These are phyloP conservation scores for Chaetops frenatus DNA, from an alignment of 2,113 vertebrate genomes.

Conservation along the genomic window DNA sequence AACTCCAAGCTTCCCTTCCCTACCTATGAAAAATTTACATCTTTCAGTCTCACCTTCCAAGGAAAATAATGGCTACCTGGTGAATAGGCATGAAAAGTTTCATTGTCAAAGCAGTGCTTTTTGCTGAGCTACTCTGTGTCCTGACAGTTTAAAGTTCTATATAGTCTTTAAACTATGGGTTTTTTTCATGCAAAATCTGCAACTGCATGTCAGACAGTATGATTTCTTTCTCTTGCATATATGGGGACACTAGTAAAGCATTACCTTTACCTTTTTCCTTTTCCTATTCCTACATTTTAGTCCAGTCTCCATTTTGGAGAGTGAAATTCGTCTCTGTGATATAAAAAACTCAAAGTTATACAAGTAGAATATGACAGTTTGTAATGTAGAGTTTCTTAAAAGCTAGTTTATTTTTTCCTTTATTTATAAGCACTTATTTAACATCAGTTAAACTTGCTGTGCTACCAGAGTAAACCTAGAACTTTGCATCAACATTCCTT, in stretches of 20 bases:
- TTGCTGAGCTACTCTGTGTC: not conserved
- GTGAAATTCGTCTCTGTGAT: not conserved
- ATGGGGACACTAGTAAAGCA: not conserved
- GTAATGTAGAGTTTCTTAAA: not conserved
- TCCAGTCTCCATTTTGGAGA: not conserved
- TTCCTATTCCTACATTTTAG: not conserved
- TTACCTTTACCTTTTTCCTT: not conserved
- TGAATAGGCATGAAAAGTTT: not conserved
- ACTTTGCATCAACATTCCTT: not conserved
- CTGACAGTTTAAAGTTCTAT: not conserved
- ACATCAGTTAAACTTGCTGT: not conserved
- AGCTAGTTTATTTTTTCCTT: not conserved
- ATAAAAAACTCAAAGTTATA: not conserved
- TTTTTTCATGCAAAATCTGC: not conserved
- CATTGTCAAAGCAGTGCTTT: not conserved
- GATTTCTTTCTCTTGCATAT: not conserved
- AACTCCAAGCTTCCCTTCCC: not conserved
- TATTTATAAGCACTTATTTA: not conserved
- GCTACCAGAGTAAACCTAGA: not conserved
- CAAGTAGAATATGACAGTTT: not conserved
- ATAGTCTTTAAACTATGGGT: not conserved
- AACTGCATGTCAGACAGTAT: not conserved
- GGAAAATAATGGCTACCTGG: not conserved
- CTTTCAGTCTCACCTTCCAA: not conserved
- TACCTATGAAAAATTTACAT: not conserved